Conservation (phyloP, 1,140 invertebrate species). For the Elysia chlorotica region DNA sequence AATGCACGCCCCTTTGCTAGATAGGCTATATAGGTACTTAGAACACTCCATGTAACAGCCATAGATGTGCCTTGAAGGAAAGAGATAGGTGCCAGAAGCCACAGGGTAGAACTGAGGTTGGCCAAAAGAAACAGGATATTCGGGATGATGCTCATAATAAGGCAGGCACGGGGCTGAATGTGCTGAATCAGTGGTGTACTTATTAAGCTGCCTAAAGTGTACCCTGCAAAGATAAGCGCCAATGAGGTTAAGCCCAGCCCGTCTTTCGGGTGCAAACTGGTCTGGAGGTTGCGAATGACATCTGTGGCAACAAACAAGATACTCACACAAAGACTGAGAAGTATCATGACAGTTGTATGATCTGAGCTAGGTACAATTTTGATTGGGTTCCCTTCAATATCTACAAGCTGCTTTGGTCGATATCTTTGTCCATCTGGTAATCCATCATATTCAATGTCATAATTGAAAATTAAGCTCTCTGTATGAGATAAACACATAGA, state of each 20-base stretch:
- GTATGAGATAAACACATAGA: slow-evolving; percentile 23
- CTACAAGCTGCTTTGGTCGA: not conserved
- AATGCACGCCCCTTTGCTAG: slow-evolving; percentile 42
- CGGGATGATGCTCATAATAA: slow-evolving; percentile 32
- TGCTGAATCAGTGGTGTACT: slow-evolving; percentile 42
- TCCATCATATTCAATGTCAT: slow-evolving; percentile 11
- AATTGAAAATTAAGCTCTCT: slow-evolving; percentile 24
- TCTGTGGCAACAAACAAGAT: slow-evolving; percentile 42
- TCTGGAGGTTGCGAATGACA: slow-evolving; percentile 51
- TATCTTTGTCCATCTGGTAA: not conserved
- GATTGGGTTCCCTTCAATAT: not conserved
- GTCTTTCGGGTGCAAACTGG: slow-evolving; percentile 46
- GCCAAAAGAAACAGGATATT: slow-evolving; percentile 42
- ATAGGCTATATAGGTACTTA: slow-evolving; percentile 48
- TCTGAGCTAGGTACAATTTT: slow-evolving; percentile 23
- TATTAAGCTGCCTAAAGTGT: slow-evolving; percentile 45
- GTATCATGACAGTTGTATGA: slow-evolving; percentile 38
- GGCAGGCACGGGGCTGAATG: slow-evolving; percentile 37
- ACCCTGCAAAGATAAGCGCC: slow-evolving; percentile 32
- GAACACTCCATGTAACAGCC: slow-evolving; percentile 48
- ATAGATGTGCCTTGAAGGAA: slow-evolving; percentile 39
- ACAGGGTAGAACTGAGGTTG: slow-evolving; percentile 47
- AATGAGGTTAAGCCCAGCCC: slow-evolving; percentile 43
- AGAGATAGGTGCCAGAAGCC: slow-evolving; percentile 40
- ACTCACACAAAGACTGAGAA: slow-evolving; percentile 38